A percentile compares a stretch with the other conserved stretches of the same genome.
These are phyloP conservation scores for Origma solitaria DNA, from an alignment of 2,113 vertebrate species.

Conservation along the genomic window DNA sequence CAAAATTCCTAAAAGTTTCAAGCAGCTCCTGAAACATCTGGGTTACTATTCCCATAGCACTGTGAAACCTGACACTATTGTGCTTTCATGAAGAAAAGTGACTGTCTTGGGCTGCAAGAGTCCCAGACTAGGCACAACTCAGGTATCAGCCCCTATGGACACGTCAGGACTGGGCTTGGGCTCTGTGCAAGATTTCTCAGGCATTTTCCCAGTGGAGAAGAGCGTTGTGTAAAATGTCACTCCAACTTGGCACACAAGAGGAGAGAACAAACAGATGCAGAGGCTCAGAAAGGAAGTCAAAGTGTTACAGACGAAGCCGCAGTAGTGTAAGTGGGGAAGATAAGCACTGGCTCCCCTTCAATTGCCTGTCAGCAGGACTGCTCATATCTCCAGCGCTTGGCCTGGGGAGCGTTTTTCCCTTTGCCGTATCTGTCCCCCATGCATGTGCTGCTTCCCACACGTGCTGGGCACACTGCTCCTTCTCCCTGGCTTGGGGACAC, in stretches of 20 bases:
- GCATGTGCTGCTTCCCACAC: not conserved
- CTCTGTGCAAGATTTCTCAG: not conserved
- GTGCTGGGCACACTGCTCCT: not conserved
- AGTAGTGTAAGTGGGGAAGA: not conserved
- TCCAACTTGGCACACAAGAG: not conserved
- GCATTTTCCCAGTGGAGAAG: not conserved
- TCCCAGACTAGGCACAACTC: too few relatives aligned
- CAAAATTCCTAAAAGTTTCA: not conserved
- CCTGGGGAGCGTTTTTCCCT: fast-evolving
- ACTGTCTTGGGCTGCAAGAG: not conserved
- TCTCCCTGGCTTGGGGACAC: not conserved
- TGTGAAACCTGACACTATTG: not conserved
- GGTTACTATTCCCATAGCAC: not conserved
- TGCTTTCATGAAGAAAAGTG: not conserved
- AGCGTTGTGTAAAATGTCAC: not conserved
- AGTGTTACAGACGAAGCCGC: not conserved
- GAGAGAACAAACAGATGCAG: constrained; percentile 6
- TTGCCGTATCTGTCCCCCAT: not conserved
- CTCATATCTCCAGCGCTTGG: not conserved
- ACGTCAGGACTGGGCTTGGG: not conserved
- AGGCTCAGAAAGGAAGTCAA: not conserved
- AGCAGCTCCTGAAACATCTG: not conserved
- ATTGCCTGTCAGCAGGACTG: not conserved
- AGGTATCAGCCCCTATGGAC: not conserved
- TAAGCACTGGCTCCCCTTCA: constrained; percentile 16